Conservation (phyloP, 2,888 invertebrate species). For the Mesorhabditis spiculigera region DNA sequence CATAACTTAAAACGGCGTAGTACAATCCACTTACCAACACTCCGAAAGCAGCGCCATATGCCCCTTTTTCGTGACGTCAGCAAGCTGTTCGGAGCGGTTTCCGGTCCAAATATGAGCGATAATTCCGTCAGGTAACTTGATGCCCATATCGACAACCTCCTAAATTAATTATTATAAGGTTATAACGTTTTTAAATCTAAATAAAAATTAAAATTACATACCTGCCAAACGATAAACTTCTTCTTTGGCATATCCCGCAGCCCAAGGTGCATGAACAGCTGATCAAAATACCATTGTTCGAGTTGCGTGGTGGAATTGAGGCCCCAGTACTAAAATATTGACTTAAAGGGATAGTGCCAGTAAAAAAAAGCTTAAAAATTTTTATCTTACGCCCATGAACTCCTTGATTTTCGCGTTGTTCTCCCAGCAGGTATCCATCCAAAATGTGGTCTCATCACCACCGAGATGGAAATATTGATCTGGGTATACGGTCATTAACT, state of each 20-base stretch:
- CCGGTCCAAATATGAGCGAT: conserved; percentile 17
- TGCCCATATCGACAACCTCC: conserved; percentile 16
- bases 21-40: conserved; percentile 17
- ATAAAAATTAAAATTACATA: too few species aligned
- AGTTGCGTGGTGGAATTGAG: conserved; percentile 12
- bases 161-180: too few species aligned
- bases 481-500: background rate
- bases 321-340: conserved; percentile 14
- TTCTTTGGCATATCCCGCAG: conserved; percentile 17
- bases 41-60: conserved; percentile 13
- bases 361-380: background rate
- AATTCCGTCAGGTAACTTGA: conserved; percentile 6
- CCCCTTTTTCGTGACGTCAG: conserved; percentile 8
- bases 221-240: conserved; percentile 20
- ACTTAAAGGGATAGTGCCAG: too few species aligned
- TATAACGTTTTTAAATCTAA: too few species aligned
- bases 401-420: conserved; percentile 14
- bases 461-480: conserved; percentile 15
- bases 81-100: background rate
- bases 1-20: too few species aligned
- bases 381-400: conserved; percentile 12
- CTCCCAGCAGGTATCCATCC: conserved; percentile 15
- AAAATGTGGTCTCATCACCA: conserved; percentile 14
- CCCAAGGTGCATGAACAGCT: conserved; percentile 10
- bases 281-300: conserved; percentile 17